Percentiles rank a stretch among this genome's conserved stretches.
These are phyloP conservation scores for Myrmecophaga tridactyla DNA, from an alignment of 2,113 vertebrate genomes.

Conservation along the genomic window DNA sequence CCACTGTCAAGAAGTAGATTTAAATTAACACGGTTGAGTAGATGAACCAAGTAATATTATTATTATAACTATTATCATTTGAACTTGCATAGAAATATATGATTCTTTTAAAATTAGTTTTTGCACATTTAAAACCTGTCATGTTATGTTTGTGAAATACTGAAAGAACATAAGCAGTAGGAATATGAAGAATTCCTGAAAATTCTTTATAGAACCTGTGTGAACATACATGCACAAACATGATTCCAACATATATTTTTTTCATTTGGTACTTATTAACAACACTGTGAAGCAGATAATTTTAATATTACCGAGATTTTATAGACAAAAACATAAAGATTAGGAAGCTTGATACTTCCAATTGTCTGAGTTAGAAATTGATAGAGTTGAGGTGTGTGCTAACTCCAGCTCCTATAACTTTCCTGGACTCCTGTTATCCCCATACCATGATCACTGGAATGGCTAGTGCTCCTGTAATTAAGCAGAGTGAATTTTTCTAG, in stretches of 20 bases:
- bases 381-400: neutral
- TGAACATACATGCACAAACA: too few species aligned
- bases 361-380: neutral
- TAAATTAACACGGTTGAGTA: neutral
- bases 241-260: neutral
- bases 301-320: constrained; percentile 2
- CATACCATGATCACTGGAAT: neutral
- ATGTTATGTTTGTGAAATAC: constrained; percentile 1
- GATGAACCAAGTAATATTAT: neutral
- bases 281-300: neutral
- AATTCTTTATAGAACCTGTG: too few species aligned
- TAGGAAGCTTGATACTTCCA: neutral
- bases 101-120: neutral
- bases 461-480: neutral
- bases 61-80: neutral
- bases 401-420: neutral
- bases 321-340: neutral
- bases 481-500: neutral
- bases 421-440: neutral
- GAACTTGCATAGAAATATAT: neutral
- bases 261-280: neutral
- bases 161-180: neutral
- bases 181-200: too few species aligned
- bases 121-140: neutral
- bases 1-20: neutral